Conservation (phyloP, 2,113 vertebrate species). For the Silurus asotus region DNA sequence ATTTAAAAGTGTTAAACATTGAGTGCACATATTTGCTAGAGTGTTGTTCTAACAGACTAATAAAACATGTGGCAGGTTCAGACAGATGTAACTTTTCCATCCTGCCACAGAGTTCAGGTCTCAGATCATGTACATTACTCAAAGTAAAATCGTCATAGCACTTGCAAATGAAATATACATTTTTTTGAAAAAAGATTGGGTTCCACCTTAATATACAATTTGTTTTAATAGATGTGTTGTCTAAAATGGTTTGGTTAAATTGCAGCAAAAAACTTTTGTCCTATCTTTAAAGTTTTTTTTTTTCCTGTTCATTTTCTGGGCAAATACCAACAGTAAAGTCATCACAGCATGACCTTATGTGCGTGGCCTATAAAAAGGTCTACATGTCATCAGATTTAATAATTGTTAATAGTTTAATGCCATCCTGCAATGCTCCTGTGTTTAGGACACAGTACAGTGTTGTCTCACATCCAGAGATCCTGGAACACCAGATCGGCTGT, state of each 20-base stretch:
- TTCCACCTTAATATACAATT: background rate
- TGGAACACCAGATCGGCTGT: background rate
- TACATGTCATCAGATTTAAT: background rate
- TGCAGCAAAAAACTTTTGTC: background rate
- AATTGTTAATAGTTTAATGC: background rate
- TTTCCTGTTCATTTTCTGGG: background rate
- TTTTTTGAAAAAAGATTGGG: background rate
- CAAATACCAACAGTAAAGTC: background rate
- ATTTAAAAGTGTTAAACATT: background rate
- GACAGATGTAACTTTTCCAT: constrained; percentile 39
- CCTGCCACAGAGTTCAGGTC: constrained; percentile 40
- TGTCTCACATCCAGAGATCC: background rate
- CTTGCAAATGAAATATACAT: background rate
- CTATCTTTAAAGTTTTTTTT: background rate
- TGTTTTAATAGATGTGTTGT: background rate
- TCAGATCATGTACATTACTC: constrained; percentile 11
- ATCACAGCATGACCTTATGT: background rate
- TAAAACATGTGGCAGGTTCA: background rate
- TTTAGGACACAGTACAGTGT: background rate
- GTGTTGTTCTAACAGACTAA: background rate
- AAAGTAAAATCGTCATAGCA: background rate
- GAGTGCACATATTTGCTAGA: background rate
- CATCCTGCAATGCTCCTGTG: background rate
- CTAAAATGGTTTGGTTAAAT: background rate
- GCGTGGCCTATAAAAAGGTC: background rate